These are phyloP conservation scores for Parauchenoglanis ngamensis DNA, from an alignment of 2,797 vertebrate genomes.

Conservation along the genomic window DNA sequence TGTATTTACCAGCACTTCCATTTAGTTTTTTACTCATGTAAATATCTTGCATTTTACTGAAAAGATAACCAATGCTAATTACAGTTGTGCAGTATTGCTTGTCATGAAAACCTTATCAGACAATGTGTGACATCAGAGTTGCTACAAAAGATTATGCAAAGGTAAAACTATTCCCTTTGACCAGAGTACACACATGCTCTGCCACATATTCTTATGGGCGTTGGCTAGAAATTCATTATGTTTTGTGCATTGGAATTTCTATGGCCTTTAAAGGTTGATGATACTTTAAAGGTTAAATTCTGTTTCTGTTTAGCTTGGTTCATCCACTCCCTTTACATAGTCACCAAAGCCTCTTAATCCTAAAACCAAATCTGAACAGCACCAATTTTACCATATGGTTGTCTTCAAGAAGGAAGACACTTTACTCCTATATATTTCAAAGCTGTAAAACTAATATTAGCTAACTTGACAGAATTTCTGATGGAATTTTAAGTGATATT, in stretches of 20 bases:
- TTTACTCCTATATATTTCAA: background rate
- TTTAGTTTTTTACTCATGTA: background rate
- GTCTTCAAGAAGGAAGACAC: background rate
- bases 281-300: background rate
- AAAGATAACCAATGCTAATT: background rate
- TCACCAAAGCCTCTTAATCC: background rate
- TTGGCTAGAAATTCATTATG: background rate
- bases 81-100: background rate
- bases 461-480: background rate
- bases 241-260: background rate
- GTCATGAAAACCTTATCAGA: background rate
- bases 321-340: background rate
- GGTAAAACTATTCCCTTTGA: background rate
- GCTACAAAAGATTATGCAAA: background rate
- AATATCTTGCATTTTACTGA: background rate
- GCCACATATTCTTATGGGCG: background rate
- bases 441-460: background rate
- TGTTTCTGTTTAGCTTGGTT: background rate
- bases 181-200: background rate
- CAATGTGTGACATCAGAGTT: background rate
- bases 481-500: background rate
- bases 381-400: background rate
- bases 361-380: background rate
- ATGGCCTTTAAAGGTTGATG: background rate
- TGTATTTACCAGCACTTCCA: background rate